Percentiles rank a stretch among this genome's conserved stretches.
Conservation (phyloP, 2,797 vertebrate genomes). For the Jordanella pulchra region DNA sequence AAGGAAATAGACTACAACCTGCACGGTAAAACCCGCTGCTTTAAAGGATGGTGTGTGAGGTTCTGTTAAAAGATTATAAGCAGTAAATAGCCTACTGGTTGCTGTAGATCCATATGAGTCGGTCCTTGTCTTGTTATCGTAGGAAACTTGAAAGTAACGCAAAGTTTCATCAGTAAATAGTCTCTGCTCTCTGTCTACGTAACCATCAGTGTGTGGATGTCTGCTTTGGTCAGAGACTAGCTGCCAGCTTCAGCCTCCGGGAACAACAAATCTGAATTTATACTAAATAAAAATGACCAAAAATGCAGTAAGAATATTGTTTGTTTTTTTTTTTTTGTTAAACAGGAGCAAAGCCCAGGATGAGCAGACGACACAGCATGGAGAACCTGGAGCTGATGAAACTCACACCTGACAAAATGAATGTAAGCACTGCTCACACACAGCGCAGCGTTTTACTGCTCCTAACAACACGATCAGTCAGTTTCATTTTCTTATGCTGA, state of each 20-base stretch:
- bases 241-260: neutral
- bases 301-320: neutral
- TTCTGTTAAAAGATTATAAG: neutral
- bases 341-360: conserved; percentile 85
- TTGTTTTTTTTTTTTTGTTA: neutral
- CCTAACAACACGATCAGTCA: neutral
- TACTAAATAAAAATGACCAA: neutral
- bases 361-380: conserved; percentile 92
- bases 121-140: too few species aligned
- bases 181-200: neutral
- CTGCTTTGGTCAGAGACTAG: neutral
- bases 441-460: neutral
- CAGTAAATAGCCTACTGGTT: neutral
- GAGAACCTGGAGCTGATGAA: conserved; percentile 98
- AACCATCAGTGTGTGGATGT: neutral
- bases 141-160: neutral
- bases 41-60: neutral
- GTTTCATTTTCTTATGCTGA: neutral
- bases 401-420: conserved; percentile 94
- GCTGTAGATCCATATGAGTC: neutral
- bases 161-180: fast-evolving
- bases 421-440: conserved; percentile 52
- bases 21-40: conserved; percentile 74
- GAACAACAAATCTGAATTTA: neutral
- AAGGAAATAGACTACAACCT: conserved; percentile 80